Percentiles rank a stretch among this genome's conserved stretches.
These are phyloP conservation scores for Marmota monax DNA, from an alignment of 2,113 vertebrate genomes.

Conservation along the genomic window DNA sequence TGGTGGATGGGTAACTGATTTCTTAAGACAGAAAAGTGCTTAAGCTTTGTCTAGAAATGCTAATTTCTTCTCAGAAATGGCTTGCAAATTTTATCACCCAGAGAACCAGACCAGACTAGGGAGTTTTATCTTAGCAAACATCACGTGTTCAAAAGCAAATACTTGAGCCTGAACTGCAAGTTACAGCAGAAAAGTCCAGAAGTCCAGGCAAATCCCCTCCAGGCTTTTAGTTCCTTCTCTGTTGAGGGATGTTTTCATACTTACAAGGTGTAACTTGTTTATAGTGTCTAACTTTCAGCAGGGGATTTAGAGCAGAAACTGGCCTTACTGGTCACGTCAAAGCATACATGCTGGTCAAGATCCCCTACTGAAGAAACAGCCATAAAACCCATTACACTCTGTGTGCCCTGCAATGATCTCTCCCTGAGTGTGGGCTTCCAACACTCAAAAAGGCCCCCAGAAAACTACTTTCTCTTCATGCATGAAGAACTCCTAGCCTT, in stretches of 20 bases:
- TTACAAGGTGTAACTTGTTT: background rate
- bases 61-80: background rate
- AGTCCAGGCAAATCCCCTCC: background rate
- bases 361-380: background rate
- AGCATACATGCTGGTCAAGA: background rate
- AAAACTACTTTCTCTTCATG: background rate
- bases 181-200: background rate
- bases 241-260: background rate
- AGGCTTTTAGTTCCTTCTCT: background rate
- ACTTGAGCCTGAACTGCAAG: background rate
- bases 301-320: background rate
- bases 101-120: background rate
- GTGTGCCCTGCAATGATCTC: no score
- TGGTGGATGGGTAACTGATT: background rate
- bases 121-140: background rate
- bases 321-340: background rate
- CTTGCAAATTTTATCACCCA: background rate
- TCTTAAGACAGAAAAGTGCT: slow-evolving; percentile 5
- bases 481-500: background rate
- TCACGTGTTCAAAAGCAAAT: background rate
- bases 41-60: background rate
- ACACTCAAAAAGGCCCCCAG: background rate
- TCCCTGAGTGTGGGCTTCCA: background rate
- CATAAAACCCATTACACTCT: background rate
- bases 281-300: background rate